Conservation (phyloP, 2,113 vertebrate species). For the Ictalurus furcatus region DNA sequence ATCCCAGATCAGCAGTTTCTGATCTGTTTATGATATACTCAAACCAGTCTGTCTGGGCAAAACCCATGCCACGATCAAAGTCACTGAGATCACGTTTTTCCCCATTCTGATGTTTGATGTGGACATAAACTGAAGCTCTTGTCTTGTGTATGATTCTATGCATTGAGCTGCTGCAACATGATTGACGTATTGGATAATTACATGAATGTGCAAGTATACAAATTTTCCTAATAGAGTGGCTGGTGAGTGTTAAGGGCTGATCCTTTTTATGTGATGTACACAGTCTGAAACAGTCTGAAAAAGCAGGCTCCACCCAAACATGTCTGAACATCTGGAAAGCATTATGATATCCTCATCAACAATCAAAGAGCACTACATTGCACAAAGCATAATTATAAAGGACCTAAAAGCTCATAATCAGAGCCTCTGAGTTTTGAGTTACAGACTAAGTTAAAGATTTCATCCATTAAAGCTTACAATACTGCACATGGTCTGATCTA, state of each 20-base stretch:
- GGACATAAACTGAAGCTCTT: background rate
- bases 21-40: too few relatives aligned
- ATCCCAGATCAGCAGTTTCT: background rate
- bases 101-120: background rate
- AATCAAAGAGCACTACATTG: background rate
- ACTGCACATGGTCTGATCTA: background rate
- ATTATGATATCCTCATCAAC: background rate
- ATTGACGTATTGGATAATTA: background rate
- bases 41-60: background rate
- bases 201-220: background rate
- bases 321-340: constrained; percentile 15
- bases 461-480: background rate
- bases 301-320: background rate
- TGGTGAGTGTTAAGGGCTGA: background rate
- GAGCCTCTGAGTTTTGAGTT: background rate
- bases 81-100: background rate
- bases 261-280: too few relatives aligned
- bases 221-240: background rate
- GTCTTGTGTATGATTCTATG: background rate
- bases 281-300: background rate
- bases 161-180: too few relatives aligned
- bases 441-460: background rate
- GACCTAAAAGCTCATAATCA: background rate
- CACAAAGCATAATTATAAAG: background rate
- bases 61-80: background rate